These are phyloP conservation scores for Tyrophagus putrescentiae DNA, from an alignment of 1,140 invertebrate species.

Conservation along the genomic window DNA sequence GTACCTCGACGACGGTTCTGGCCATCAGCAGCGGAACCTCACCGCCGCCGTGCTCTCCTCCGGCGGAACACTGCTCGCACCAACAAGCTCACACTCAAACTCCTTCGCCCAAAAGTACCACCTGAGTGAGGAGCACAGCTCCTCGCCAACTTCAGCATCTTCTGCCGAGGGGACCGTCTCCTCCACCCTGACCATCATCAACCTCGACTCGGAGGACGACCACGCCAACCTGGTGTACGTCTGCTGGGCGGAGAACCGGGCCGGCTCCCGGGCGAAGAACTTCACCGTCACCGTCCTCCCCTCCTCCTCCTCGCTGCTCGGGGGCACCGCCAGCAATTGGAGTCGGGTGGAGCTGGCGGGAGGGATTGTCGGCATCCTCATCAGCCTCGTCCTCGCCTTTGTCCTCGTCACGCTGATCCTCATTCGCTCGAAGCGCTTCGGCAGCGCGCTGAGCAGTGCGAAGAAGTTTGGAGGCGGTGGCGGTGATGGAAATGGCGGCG, in stretches of 20 bases:
- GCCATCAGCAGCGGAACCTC: slow-evolving; percentile 32
- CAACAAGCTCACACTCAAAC: too few relatives aligned
- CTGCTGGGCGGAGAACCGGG: slow-evolving; percentile 58
- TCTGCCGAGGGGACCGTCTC: slow-evolving; percentile 33
- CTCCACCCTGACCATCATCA: slow-evolving; percentile 50
- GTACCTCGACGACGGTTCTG: slow-evolving; percentile 34
- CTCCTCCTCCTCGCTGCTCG: slow-evolving; percentile 32
- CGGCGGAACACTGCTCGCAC: too few relatives aligned
- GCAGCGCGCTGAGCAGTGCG: background rate
- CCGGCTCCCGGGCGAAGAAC: slow-evolving; percentile 51
- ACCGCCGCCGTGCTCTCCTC: too few relatives aligned
- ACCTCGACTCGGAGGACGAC: slow-evolving; percentile 47
- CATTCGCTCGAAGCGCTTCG: slow-evolving; percentile 21
- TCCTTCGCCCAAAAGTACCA: slow-evolving; percentile 39
- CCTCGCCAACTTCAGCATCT: too few relatives aligned
- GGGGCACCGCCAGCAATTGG: slow-evolving; percentile 32
- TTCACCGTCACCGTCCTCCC: slow-evolving; percentile 49
- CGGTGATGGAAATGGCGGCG: too few relatives aligned
- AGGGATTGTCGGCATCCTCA: slow-evolving; percentile 42
- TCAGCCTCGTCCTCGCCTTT: slow-evolving; percentile 42
- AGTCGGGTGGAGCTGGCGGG: slow-evolving; percentile 36
- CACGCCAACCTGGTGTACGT: slow-evolving; percentile 44
- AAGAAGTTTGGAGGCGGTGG: slow-evolving; percentile 5
- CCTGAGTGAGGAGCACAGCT: slow-evolving; percentile 37
- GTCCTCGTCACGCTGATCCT: slow-evolving; percentile 32